Evolutionary conservation across 2,797 vertebrate genomes (phyloP).

Genomic region (Sebastes aleutianus): DNA sequence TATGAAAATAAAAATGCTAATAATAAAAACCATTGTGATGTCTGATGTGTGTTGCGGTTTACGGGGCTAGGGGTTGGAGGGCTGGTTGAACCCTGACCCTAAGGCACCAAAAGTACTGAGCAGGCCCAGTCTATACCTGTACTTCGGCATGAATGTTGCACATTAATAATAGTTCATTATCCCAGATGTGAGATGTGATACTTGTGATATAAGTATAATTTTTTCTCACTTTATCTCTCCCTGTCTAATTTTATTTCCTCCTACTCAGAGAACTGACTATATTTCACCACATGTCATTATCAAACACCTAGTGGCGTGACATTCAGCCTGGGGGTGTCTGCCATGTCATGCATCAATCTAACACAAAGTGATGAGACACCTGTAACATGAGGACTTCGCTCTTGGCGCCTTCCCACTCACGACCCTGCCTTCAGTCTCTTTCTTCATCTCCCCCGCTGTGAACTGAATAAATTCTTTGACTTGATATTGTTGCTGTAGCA

Average conservation of each 20-base stretch:
- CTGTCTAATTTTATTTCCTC: not conserved
- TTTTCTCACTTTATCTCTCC: not conserved
- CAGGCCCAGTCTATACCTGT: not conserved
- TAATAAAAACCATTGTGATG: too few relatives aligned
- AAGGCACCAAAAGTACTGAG: rapidly evolving
- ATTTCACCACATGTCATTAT: constrained; percentile 43
- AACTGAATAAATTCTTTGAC: constrained; percentile 32
- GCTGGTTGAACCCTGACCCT: too few relatives aligned
- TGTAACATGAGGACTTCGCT: constrained; percentile 34
- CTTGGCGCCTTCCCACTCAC: constrained; percentile 15
- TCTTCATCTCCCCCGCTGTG: constrained; percentile 15
- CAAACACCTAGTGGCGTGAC: constrained; percentile 19
- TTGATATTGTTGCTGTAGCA: constrained; percentile 41
- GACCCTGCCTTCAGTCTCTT: not conserved
- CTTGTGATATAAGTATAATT: not conserved
- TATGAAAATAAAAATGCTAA: too few relatives aligned
- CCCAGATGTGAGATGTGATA: not conserved
- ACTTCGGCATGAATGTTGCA: not conserved
- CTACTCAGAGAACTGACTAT: constrained; percentile 10
- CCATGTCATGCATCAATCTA: constrained; percentile 8
- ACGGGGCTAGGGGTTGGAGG: too few relatives aligned
- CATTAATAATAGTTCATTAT: constrained; percentile 4
- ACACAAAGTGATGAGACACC: constrained; percentile 53
- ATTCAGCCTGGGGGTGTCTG: constrained; percentile 22
- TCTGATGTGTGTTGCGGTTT: too few relatives aligned